Percentiles rank a stretch among this genome's conserved stretches.
Evolutionary conservation across 2,113 vertebrate genomes (phyloP).

Genomic region (Etia nguti): DNA sequence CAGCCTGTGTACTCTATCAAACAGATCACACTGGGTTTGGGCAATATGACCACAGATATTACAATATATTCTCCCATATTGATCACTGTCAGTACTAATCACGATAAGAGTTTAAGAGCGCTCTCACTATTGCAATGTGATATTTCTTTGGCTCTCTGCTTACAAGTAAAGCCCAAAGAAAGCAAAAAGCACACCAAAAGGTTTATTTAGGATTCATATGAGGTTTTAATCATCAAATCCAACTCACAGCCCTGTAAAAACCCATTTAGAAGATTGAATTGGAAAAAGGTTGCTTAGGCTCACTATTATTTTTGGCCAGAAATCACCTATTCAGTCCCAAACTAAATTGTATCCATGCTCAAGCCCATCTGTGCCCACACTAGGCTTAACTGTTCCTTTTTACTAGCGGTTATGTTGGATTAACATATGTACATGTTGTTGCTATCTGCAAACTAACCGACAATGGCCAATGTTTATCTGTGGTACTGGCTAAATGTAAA

Average conservation of each 20-base stretch:
- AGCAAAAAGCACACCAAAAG: not conserved
- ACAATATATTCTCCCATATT: conserved; percentile 53
- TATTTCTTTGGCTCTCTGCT: not conserved
- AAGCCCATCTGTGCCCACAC: not conserved
- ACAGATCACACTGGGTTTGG: conserved; percentile 44
- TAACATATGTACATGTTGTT: not conserved
- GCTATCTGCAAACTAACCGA: not conserved
- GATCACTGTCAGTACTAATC: conserved; percentile 51
- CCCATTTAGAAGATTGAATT: not conserved
- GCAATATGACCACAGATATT: conserved; percentile 54
- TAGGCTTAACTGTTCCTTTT: not conserved
- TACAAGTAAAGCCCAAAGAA: not conserved
- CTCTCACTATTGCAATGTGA: not conserved
- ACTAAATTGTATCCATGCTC: not conserved
- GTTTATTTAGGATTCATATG: not conserved
- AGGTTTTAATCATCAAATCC: not conserved
- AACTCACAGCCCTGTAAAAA: not conserved
- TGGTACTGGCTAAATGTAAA: not conserved
- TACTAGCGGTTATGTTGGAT: not conserved
- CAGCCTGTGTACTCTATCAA: conserved; percentile 48
- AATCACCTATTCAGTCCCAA: not conserved
- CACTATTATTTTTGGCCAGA: not conserved
- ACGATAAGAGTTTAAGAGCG: not conserved
- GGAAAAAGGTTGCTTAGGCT: not conserved
- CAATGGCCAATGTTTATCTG: not conserved